Evolutionary conservation across 1,140 invertebrate species (phyloP).

Genomic region (Mycetomoellerius zeteki): DNA sequence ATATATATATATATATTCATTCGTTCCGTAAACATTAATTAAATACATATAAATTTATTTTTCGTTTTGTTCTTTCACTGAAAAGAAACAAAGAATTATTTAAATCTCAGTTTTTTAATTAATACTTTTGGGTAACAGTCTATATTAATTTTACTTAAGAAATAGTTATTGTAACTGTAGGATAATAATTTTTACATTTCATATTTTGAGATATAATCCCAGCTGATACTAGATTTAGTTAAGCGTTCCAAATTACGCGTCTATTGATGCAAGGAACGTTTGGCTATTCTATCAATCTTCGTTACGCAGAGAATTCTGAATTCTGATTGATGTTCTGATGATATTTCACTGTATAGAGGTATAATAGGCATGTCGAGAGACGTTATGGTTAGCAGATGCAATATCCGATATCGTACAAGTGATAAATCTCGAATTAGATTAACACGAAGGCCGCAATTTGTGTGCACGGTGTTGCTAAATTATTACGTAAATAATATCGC

Average conservation of each 20-base stretch:
- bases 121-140: neutral
- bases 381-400: slow-evolving; percentile 10
- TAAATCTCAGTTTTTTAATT: neutral
- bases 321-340: slow-evolving; percentile 9
- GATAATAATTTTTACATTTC: neutral
- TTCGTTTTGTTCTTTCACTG: neutral
- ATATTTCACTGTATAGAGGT: neutral
- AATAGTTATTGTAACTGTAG: neutral
- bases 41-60: neutral
- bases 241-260: neutral
- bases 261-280: neutral
- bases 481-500: slow-evolving; percentile 37
- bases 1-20: neutral
- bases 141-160: neutral
- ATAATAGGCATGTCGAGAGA: neutral
- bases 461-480: neutral
- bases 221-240: neutral
- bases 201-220: neutral
- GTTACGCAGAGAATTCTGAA: slow-evolving; percentile 17
- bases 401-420: slow-evolving; percentile 14
- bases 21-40: neutral
- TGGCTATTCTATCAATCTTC: slow-evolving; percentile 25
- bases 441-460: slow-evolving; percentile 13
- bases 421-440: slow-evolving; percentile 48
- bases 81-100: neutral